Base-by-base conservation (phyloP, 2,113 vertebrate species). In the Chionodraco myersi region DNA sequence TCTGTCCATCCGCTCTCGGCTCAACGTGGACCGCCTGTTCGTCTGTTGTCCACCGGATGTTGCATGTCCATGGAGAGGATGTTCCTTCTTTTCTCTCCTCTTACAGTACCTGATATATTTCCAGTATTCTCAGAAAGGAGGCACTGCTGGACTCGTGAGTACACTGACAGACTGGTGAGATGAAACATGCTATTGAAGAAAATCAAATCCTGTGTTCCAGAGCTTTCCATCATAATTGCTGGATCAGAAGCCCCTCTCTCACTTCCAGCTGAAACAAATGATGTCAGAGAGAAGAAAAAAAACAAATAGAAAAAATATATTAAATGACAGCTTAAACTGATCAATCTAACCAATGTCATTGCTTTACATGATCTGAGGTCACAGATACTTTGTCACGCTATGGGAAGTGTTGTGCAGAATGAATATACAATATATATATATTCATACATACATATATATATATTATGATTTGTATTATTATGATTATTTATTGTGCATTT, bases 31-130 rank as follows among this genome's bases (percentile, higher is more conserved):
- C 92, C 83, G 86, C 77, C 88, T 86, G 79, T 90, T 85, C 64
- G 72, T 92, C 90, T 91, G 74, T 92, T 82, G 87, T 92, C 91
- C 94, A 95, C 93, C 95, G 95, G 95, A 95, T 94, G 95, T 96
- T 97, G 97, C 97, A 98, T 98, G 97, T 97, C 95, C 95, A 96
- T 91, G 92, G 96, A 95, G 96, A 94, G 94, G 95, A 92, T 89
- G 91, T 63, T 87, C 84, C 85, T 81, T 80, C 85, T 85, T 86
- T 84, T 70, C 82, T 85, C 90, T 89, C 86, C 77, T 89, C 89
- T 86, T 87, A 85, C 85, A 82, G 71, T 91, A 88, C 88, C 85
- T 86, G 86, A 85, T 91, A 86, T 91, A 90, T 84, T 91, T 90
- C 86, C 80, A 88, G 91, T 91, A 88, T 91, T 88, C 76, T 72